phyloP scores from a whole-genome alignment of 2,797 vertebrate species.

The Delichon dasypus region DNA sequence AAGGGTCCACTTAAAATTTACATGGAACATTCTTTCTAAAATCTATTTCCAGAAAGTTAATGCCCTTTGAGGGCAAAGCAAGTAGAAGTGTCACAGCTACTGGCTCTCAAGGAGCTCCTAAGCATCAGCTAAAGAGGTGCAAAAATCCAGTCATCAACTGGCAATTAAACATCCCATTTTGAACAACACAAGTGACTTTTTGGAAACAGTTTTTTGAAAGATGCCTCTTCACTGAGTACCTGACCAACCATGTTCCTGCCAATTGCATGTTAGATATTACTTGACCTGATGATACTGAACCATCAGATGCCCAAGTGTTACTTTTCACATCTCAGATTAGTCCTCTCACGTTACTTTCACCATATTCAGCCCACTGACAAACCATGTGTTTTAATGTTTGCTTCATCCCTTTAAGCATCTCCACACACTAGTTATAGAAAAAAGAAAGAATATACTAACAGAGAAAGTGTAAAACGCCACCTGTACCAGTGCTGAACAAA shows the following conservation, averaged over 20 bases:
- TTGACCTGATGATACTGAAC: neutral
- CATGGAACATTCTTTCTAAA: slow-evolving; percentile 38
- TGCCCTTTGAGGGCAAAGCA: neutral
- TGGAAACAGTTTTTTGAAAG: neutral
- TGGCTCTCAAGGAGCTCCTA: neutral
- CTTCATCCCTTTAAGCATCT: neutral
- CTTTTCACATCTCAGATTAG: neutral
- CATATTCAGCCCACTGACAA: neutral
- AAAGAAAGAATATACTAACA: neutral
- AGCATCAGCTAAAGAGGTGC: neutral
- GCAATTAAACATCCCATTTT: neutral
- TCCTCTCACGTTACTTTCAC: neutral
- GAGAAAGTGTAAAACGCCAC: neutral
- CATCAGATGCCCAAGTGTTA: neutral
- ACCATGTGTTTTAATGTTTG: neutral
- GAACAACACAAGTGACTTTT: neutral
- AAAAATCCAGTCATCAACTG: neutral
- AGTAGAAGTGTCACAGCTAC: neutral
- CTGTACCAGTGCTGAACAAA: neutral
- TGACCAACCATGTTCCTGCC: neutral
- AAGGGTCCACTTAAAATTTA: slow-evolving; percentile 50
- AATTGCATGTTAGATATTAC: neutral
- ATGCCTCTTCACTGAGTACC: neutral
- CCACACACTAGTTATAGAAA: neutral
- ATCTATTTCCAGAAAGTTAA: slow-evolving; percentile 17